A percentile compares a stretch with the other conserved stretches of the same genome.
Conservation (phyloP, 1,140 invertebrate genomes). For the Myzus persicae region DNA sequence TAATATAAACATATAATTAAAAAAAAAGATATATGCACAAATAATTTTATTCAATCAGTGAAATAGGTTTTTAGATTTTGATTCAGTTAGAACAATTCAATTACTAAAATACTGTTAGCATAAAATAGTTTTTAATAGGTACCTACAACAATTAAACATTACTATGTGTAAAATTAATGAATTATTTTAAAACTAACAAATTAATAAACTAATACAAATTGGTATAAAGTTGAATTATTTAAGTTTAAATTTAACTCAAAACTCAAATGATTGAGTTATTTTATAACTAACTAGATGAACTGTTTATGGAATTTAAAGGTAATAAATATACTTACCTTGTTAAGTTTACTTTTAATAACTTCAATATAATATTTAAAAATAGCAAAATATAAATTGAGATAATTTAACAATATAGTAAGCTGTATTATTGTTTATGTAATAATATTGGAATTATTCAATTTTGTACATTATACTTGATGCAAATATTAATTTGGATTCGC, state of each 20-base stretch:
- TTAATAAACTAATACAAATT: not conserved
- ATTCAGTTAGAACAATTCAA: not conserved
- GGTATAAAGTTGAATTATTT: not conserved
- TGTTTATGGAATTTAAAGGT: not conserved
- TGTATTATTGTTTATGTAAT: not conserved
- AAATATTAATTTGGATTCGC: not conserved
- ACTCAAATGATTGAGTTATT: not conserved
- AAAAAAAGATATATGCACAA: not conserved
- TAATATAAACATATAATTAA: not conserved
- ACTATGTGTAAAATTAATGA: not conserved
- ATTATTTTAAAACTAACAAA: not conserved
- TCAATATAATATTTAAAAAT: not conserved
- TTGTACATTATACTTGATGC: not conserved
- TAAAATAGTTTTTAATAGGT: not conserved
- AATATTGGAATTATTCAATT: not conserved
- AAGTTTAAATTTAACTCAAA: not conserved
- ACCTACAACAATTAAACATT: not conserved
- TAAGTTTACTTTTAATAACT: not conserved
- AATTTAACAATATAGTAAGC: not conserved
- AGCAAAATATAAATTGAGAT: not conserved
- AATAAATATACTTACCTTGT: not conserved
- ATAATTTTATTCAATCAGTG: not conserved
- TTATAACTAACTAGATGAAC: not conserved
- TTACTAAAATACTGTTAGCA: not conserved
- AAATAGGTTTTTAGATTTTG: not conserved